A percentile compares a stretch with the other conserved stretches of the same genome.
phyloP scores from a whole-genome alignment of 1,140 invertebrate species.

The Conus ventricosus region DNA sequence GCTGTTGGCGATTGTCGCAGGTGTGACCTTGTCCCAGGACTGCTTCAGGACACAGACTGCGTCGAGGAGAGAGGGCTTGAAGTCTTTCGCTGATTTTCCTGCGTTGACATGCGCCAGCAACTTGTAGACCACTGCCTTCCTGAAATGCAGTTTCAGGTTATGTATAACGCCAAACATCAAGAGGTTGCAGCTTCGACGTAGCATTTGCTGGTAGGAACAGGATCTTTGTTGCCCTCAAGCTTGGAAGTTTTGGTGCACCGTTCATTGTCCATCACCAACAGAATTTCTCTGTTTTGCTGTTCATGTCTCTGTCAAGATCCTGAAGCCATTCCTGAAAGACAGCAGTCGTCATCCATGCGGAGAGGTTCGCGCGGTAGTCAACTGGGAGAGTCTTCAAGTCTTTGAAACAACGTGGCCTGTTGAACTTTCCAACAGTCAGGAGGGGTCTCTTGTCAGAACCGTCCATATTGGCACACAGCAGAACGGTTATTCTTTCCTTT shows the following conservation, averaged over 20 bases:
- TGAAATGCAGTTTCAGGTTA: background rate
- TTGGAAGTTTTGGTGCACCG: background rate
- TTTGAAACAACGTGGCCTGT: constrained; percentile 39
- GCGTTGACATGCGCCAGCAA: background rate
- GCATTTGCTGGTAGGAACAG: background rate
- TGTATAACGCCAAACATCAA: background rate
- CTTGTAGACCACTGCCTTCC: background rate
- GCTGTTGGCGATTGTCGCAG: background rate
- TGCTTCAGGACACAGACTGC: background rate
- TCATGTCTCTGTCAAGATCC: background rate
- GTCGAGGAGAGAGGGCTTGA: background rate
- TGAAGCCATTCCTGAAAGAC: background rate
- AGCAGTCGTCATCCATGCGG: background rate
- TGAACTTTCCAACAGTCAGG: background rate
- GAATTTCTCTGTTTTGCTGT: background rate
- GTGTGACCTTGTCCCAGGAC: background rate
- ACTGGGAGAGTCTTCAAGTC: constrained; percentile 35
- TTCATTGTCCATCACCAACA: background rate
- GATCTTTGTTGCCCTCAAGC: background rate
- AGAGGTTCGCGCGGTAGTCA: background rate
- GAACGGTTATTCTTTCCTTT: constrained; percentile 75
- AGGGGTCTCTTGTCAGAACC: background rate
- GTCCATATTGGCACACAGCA: constrained; percentile 72
- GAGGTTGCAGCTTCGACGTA: background rate
- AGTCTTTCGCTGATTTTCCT: background rate